Conservation (phyloP, 2,888 invertebrate genomes). For the Muscina levida region DNA sequence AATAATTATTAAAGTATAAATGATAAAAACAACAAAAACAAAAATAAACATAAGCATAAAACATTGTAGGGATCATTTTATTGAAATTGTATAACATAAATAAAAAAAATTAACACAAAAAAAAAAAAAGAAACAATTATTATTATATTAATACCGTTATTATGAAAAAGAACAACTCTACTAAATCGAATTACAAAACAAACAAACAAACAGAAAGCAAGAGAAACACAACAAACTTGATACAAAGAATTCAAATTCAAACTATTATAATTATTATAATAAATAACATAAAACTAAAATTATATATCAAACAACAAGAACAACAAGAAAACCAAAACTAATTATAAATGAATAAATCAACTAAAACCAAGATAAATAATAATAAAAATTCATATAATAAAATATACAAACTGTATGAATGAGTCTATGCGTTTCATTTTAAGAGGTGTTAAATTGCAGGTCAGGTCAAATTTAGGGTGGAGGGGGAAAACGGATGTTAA, state of each 20-base stretch:
- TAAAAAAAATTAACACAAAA: constrained; percentile 57
- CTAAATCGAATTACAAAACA: constrained; percentile 64
- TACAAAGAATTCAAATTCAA: constrained; percentile 69
- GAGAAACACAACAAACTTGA: constrained; percentile 63
- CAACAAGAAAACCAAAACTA: constrained; percentile 60
- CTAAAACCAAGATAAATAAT: constrained; percentile 51
- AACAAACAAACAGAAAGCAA: constrained; percentile 36
- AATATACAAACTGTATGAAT: constrained; percentile 56
- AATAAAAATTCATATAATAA: constrained; percentile 63
- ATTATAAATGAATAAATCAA: constrained; percentile 60
- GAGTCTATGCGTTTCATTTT: constrained; percentile 41
- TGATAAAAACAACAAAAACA: constrained; percentile 30
- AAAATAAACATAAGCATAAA: constrained; percentile 48
- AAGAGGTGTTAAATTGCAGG: too few relatives aligned
- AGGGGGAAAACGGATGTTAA: too few relatives aligned
- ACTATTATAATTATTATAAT: constrained; percentile 61
- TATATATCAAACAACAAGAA: constrained; percentile 63
- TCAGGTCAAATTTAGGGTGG: too few relatives aligned
- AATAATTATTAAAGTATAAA: constrained; percentile 37
- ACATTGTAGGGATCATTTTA: constrained; percentile 66
- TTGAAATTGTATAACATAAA: constrained; percentile 59
- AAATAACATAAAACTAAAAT: constrained; percentile 47
- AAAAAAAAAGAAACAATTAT: constrained; percentile 56
- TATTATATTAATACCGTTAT: constrained; percentile 55
- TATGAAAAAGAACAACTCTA: constrained; percentile 61